Conservation (phyloP, 2,888 invertebrate genomes). For the Diarsia brunnea region DNA sequence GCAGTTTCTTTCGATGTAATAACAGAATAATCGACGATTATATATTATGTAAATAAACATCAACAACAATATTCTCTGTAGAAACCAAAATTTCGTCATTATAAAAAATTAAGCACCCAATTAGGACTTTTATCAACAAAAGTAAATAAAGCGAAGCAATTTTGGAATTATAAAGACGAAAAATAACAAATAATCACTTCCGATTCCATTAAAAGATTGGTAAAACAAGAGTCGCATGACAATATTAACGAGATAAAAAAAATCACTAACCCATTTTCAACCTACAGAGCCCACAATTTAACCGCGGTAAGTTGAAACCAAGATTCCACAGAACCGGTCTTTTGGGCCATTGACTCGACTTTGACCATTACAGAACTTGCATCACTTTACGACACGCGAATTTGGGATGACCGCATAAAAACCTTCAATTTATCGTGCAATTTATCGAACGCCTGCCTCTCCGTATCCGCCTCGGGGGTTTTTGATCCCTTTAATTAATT, state of each 20-base stretch:
- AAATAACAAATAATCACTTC: conserved; percentile 26
- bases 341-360: conserved; percentile 83
- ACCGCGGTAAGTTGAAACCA: conserved; percentile 71
- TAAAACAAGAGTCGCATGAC: conserved; percentile 40
- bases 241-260: conserved; percentile 60
- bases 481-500: conserved; percentile 74
- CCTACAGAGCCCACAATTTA: conserved; percentile 52
- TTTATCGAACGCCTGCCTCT: conserved; percentile 76
- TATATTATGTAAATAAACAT: background rate
- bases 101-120: conserved; percentile 7
- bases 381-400: conserved; percentile 78
- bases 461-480: conserved; percentile 64
- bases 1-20: background rate
- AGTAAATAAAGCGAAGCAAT: conserved; percentile 4
- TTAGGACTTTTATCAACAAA: conserved; percentile 22
- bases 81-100: conserved; percentile 7
- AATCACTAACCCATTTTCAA: conserved; percentile 52
- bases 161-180: conserved; percentile 6
- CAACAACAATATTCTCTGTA: background rate
- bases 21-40: background rate
- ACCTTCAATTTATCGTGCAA: conserved; percentile 75
- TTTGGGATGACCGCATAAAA: conserved; percentile 75
- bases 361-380: conserved; percentile 83
- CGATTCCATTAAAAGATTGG: conserved; percentile 39
- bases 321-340: conserved; percentile 78